Base-by-base conservation (phyloP, 1,140 invertebrate species). In the Lepidurus arcticus region DNA sequence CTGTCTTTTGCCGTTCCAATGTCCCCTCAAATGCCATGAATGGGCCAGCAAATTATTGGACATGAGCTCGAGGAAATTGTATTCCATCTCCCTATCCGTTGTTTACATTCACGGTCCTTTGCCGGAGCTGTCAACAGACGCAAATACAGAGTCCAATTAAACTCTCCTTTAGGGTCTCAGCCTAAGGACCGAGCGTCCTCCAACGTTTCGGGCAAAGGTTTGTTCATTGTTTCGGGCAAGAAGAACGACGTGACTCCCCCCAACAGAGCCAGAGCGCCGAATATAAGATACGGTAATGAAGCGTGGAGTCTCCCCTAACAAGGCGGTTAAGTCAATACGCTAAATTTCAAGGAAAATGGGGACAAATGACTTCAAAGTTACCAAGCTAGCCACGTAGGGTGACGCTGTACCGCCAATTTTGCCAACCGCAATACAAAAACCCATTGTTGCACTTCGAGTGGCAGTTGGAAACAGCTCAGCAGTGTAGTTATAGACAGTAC, bases 401-500 rank as follows among this genome's bases (percentile, higher is more conserved):
- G 80, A 44, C 13, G 79, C 11, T 4, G 74, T 73, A 0, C 75
- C 74, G 8, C 80, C 80, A n/a, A 80, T 42, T 47, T 78, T 53
- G 16, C 77, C 78, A 13, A 8, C 13, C 8, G 78, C 75, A 10
- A 75, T 80, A 42, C 78, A 75, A 5, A 76, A n/a, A 2, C 78
- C 78, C 11, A 80, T 73, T 1, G 78, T 76, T 26, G 75, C 75
- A 45, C 47, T 76, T 26, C 80, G 73, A 73, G 21, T 75, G 7
- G 73, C 42, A 8, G 80, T 80, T 16, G 80, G 80, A 45, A 79
- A 80, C 3, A 80, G 44, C 42, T 80, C 80, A 1, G 77, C 42
- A 10, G 80, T 80, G 75, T 80, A 80, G 10, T 47, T 53, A 77
- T 86, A 87, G 8, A 85, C 81, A 3, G 84, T 81, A 74, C 82